A percentile compares a stretch with the other conserved stretches of the same genome.
Evolutionary conservation across 2,797 vertebrate species (phyloP).

Genomic region (Epinephelus malabaricus): DNA sequence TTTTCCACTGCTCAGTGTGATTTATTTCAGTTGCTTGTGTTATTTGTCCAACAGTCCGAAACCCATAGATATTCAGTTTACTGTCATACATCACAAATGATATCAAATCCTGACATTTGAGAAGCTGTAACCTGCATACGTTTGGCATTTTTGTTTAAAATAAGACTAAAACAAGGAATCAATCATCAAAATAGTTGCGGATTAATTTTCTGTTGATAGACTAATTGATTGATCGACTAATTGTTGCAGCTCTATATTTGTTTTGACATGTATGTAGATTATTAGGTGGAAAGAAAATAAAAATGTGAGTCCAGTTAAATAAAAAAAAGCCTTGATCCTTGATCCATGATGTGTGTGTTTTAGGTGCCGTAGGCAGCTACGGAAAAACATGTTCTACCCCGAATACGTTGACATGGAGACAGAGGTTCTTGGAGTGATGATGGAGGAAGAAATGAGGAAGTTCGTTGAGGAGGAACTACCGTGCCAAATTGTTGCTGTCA

Average conservation of each 20-base stretch:
- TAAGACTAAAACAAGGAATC: neutral
- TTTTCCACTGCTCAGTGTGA: neutral
- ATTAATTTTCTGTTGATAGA: neutral
- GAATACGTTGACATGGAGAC: slow-evolving; percentile 76
- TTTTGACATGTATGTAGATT: no score
- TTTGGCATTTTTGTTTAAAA: neutral
- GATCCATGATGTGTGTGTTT: slow-evolving; percentile 1
- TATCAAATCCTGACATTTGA: neutral
- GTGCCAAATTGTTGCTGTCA: slow-evolving; percentile 53
- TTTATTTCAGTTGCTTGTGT: neutral
- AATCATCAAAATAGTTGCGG: no score
- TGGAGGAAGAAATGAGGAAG: slow-evolving; percentile 80
- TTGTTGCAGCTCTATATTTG: no score
- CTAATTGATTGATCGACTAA: neutral
- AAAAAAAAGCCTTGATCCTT: neutral
- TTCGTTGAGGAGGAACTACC: slow-evolving; percentile 74
- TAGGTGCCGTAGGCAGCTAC: slow-evolving; percentile 77
- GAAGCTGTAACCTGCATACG: neutral
- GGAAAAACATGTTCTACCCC: slow-evolving; percentile 80
- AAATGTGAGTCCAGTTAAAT: neutral
- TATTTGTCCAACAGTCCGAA: neutral
- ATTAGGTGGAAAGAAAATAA: no score
- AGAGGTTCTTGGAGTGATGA: slow-evolving; percentile 66
- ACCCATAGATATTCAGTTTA: neutral
- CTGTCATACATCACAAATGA: no score